phyloP scores from a whole-genome alignment of 1,140 invertebrate species.

The Drosophila sproati region DNA sequence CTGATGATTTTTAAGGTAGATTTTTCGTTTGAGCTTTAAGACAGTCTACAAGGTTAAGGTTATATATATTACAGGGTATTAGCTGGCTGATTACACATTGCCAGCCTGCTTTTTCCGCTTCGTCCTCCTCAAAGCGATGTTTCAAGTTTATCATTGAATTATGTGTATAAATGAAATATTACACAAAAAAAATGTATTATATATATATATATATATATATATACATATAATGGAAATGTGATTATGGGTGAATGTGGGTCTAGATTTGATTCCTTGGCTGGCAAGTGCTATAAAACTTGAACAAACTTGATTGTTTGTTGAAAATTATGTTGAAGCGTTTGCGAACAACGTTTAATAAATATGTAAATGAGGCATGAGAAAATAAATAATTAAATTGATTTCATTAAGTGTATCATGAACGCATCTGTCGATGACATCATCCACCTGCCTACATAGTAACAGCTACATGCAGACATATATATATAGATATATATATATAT shows the following conservation, averaged over 20 bases:
- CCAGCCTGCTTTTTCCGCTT: no score
- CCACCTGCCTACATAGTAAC: conserved; percentile 46
- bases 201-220: not conserved
- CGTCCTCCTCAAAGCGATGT: not conserved
- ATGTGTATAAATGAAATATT: not conserved
- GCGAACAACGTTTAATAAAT: conserved; percentile 61
- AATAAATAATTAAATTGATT: conserved; percentile 81
- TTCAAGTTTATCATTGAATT: not conserved
- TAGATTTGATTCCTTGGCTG: not conserved
- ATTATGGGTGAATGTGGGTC: not conserved
- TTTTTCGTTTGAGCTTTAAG: no score
- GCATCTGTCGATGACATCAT: conserved; percentile 64
- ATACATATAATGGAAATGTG: no score
- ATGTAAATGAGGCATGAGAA: conserved; percentile 59
- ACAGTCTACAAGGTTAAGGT: no score
- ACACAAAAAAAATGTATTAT: not conserved
- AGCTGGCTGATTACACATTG: no score
- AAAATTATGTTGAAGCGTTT: not conserved
- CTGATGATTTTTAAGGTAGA: not conserved
- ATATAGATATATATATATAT: conserved; percentile 1
- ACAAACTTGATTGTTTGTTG: not conserved
- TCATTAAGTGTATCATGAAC: conserved; percentile 56
- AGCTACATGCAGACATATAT: conserved; percentile 6
- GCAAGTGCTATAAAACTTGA: conserved; percentile 1
- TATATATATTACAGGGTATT: no score